These are phyloP conservation scores for Drosophila flavopinicola DNA, from an alignment of 2,888 invertebrate species.

Conservation along the genomic window DNA sequence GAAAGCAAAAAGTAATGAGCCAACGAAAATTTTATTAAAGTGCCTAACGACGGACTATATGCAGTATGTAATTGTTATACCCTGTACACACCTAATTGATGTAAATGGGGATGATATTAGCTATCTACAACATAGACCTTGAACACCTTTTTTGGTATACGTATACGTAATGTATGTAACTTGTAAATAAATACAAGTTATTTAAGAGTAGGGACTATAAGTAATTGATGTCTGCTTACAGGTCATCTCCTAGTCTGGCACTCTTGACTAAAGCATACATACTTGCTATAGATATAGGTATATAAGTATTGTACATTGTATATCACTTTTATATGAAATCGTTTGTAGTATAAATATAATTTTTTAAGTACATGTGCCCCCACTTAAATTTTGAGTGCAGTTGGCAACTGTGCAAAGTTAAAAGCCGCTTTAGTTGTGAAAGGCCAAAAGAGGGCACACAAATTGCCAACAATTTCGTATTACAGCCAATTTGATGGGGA, in stretches of 20 bases:
- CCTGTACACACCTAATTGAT: not conserved
- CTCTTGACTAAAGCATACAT: not conserved
- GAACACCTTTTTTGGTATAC: too few relatives aligned
- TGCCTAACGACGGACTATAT: slow-evolving; percentile 25
- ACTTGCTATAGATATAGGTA: slow-evolving; percentile 1
- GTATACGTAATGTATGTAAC: too few relatives aligned
- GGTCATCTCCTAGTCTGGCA: not conserved
- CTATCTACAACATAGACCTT: too few relatives aligned
- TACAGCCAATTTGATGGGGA: slow-evolving; percentile 20
- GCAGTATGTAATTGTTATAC: slow-evolving; percentile 23
- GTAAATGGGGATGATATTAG: not conserved
- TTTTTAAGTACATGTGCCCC: slow-evolving; percentile 33
- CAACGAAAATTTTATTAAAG: slow-evolving; percentile 33
- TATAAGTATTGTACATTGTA: slow-evolving; percentile 9
- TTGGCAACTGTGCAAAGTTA: slow-evolving; percentile 55
- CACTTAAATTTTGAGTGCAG: slow-evolving; percentile 54
- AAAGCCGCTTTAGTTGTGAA: slow-evolving; percentile 49
- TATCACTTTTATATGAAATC: slow-evolving; percentile 1
- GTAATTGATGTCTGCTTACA: too few relatives aligned
- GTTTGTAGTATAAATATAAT: slow-evolving; percentile 29
- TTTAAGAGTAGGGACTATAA: too few relatives aligned
- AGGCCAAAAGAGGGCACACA: slow-evolving; percentile 29
- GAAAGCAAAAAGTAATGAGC: slow-evolving; percentile 37
- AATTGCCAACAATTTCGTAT: slow-evolving; percentile 55
- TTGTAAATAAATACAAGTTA: too few relatives aligned